Evolutionary conservation across 1,140 invertebrate genomes (phyloP).

Genomic region (Calliphora vicina): DNA sequence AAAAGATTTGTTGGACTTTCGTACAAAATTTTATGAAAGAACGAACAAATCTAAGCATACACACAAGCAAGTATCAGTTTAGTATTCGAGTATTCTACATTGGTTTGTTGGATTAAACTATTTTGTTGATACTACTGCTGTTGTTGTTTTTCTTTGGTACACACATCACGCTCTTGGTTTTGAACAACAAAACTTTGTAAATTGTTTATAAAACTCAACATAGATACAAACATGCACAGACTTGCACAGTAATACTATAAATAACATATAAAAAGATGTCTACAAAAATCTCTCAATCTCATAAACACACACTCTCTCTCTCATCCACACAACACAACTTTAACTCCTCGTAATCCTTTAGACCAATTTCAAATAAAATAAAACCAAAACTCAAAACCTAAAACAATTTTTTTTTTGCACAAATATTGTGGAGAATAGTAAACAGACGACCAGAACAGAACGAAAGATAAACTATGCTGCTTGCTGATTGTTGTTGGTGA

Average conservation of each 20-base stretch:
- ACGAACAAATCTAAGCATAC: no score
- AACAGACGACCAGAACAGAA: background rate
- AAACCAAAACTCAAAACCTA: background rate
- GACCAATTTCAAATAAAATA: background rate
- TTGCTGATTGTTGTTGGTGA: background rate
- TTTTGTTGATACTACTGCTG: background rate
- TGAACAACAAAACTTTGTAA: background rate
- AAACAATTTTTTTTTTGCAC: background rate
- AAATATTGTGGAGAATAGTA: background rate
- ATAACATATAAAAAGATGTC: background rate
- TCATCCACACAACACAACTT: no score
- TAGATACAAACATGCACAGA: background rate
- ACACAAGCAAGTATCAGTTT: no score
- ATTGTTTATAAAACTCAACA: background rate
- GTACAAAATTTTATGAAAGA: no score
- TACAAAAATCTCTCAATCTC: background rate
- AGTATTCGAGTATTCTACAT: background rate
- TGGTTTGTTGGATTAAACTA: background rate
- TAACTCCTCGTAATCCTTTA: background rate
- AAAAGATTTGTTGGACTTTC: background rate
- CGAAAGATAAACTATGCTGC: background rate
- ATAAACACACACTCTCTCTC: background rate
- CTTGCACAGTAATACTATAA: no score
- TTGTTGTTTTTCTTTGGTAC: background rate
- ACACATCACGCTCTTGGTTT: background rate